Percentiles rank a stretch among this genome's conserved stretches.
Evolutionary conservation across 1,140 invertebrate genomes (phyloP).

Genomic region (Portunus trituberculatus): DNA sequence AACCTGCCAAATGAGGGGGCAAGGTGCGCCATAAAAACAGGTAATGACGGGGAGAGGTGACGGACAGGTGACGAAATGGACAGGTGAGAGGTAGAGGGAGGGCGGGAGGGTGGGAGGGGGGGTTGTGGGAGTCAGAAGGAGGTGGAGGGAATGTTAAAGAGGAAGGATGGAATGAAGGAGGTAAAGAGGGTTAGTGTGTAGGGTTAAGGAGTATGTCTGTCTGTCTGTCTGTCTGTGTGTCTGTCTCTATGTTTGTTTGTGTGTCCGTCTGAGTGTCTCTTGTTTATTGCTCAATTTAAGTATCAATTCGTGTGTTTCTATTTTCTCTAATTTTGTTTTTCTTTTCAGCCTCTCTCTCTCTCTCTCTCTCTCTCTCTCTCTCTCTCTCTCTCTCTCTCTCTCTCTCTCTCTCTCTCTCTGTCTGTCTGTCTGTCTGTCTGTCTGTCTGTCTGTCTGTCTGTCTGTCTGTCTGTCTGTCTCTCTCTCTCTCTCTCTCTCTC

Average conservation of each 20-base stretch:
- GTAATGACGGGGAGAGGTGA: conserved; percentile 23
- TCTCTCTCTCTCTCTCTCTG: neutral
- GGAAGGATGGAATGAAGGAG: neutral
- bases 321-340: no score
- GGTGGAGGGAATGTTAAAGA: neutral
- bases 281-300: no score
- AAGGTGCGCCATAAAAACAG: conserved; percentile 12
- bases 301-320: no score
- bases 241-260: neutral
- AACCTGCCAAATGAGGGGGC: neutral
- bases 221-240: neutral
- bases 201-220: neutral
- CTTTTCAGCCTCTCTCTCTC: no score
- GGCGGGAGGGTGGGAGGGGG: neutral
- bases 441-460: neutral
- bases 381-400: no score
- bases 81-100: neutral
- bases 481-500: no score
- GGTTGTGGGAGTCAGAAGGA: neutral
- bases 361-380: no score
- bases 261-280: no score
- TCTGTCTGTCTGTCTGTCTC: no score
- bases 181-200: neutral
- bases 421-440: neutral
- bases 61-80: conserved; percentile 34